Conservation (phyloP, 2,888 invertebrate species). For the Metallyticus violacea region DNA sequence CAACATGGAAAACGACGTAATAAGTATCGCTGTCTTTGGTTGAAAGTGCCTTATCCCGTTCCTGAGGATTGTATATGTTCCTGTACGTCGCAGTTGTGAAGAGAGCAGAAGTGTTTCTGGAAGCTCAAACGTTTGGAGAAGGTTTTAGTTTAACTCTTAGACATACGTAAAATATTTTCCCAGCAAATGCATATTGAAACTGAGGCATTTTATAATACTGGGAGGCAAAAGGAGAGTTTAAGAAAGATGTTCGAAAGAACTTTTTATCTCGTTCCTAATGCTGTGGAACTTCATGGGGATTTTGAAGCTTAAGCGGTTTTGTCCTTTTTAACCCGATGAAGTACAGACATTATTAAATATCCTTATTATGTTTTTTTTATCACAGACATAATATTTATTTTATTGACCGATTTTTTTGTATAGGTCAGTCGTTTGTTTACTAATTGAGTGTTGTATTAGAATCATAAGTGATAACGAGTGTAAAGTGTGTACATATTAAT, state of each 20-base stretch:
- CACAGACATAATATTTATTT: background rate
- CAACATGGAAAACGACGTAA: slow-evolving; percentile 35
- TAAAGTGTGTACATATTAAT: background rate
- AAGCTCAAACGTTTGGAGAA: too few relatives aligned
- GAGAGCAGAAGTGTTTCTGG: too few relatives aligned
- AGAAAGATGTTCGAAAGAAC: too few relatives aligned
- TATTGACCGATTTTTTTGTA: too few relatives aligned
- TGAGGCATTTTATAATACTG: too few relatives aligned
- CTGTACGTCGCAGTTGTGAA: slow-evolving; percentile 28
- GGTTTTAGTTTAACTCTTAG: too few relatives aligned
- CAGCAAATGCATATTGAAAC: too few relatives aligned
- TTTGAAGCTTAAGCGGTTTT: background rate
- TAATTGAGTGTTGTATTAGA: background rate
- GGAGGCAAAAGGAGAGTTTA: too few relatives aligned
- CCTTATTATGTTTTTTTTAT: background rate
- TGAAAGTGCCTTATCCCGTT: slow-evolving; percentile 42
- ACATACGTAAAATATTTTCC: too few relatives aligned
- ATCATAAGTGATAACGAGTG: background rate
- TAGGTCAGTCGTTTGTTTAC: too few relatives aligned
- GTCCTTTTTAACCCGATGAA: background rate
- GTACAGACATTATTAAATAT: background rate
- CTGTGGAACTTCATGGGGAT: background rate
- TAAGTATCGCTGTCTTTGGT: slow-evolving; percentile 40
- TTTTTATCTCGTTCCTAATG: too few relatives aligned
- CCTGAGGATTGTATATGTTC: slow-evolving; percentile 42